phyloP scores from a whole-genome alignment of 2,888 invertebrate genomes.

The Athalia rosae region DNA sequence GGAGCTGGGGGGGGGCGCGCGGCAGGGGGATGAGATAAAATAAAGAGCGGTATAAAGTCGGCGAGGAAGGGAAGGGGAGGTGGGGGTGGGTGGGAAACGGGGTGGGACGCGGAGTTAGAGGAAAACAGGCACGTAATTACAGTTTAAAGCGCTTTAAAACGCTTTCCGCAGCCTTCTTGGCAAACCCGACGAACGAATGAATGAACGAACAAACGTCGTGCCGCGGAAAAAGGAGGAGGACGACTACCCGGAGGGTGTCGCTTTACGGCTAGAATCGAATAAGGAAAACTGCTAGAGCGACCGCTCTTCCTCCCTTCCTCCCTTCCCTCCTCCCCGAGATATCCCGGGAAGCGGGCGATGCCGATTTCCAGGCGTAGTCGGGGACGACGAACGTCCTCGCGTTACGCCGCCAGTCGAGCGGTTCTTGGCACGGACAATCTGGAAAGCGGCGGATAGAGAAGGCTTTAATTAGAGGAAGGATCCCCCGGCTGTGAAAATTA shows the following conservation, averaged over 20 bases:
- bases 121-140: slow-evolving; percentile 36
- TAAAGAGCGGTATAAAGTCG: no score
- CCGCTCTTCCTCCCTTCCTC: background rate
- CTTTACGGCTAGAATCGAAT: slow-evolving; percentile 30
- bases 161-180: slow-evolving; percentile 22
- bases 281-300: background rate
- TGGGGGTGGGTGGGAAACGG: background rate
- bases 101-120: slow-evolving; percentile 3
- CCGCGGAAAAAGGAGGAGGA: slow-evolving; percentile 3
- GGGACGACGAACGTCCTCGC: background rate
- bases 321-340: background rate
- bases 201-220: no score
- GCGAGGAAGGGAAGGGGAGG: background rate
- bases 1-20: no score
- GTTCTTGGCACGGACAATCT: slow-evolving; percentile 58
- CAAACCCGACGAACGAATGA: slow-evolving; percentile 14
- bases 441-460: slow-evolving; percentile 53
- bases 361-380: no score
- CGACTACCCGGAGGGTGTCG: background rate
- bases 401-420: background rate
- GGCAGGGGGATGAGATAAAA: no score
- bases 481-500: slow-evolving; percentile 66
- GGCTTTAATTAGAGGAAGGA: slow-evolving; percentile 69
- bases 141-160: slow-evolving; percentile 32
- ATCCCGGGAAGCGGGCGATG: slow-evolving; percentile 10